A percentile compares a stretch with the other conserved stretches of the same genome.
These are phyloP conservation scores for Nycticorax nycticorax DNA, from an alignment of 2,113 vertebrate genomes.

Conservation along the genomic window DNA sequence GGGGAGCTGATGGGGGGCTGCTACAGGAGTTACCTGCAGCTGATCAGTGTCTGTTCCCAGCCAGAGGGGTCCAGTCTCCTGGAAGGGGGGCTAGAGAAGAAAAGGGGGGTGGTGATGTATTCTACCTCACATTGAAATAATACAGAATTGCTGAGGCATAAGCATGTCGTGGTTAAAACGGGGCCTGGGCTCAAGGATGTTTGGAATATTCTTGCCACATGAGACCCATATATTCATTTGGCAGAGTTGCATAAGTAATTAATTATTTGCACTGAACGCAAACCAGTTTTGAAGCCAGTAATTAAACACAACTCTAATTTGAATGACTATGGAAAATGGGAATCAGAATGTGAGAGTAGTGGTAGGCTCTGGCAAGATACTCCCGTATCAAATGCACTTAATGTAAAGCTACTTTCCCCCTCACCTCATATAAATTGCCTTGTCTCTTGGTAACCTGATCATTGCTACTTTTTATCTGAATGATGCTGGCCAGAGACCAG, in stretches of 20 bases:
- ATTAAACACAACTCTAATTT: rapidly evolving
- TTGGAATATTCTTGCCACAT: background rate
- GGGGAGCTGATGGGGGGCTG: background rate
- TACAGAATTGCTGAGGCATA: background rate
- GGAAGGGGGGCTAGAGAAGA: background rate
- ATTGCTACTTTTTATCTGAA: background rate
- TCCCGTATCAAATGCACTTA: background rate
- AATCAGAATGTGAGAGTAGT: rapidly evolving
- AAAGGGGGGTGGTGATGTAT: background rate
- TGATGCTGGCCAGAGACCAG: conserved; percentile 30
- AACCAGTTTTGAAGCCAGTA: background rate
- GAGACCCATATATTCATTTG: background rate
- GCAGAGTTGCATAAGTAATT: background rate
- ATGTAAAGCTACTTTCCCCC: background rate
- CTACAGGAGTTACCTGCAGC: too few relatives aligned
- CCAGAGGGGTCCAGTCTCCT: background rate
- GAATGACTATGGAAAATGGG: background rate
- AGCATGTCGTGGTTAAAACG: rapidly evolving
- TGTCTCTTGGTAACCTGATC: background rate
- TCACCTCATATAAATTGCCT: rapidly evolving
- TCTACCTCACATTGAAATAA: background rate
- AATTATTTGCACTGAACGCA: background rate
- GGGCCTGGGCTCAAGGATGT: background rate
- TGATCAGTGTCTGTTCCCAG: too few relatives aligned
- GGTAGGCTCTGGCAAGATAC: background rate